Evolutionary conservation across 2,888 invertebrate species (phyloP), one percentile per base, ranked within the genome.

Genomic region (Cheilosia scutellata): DNA sequence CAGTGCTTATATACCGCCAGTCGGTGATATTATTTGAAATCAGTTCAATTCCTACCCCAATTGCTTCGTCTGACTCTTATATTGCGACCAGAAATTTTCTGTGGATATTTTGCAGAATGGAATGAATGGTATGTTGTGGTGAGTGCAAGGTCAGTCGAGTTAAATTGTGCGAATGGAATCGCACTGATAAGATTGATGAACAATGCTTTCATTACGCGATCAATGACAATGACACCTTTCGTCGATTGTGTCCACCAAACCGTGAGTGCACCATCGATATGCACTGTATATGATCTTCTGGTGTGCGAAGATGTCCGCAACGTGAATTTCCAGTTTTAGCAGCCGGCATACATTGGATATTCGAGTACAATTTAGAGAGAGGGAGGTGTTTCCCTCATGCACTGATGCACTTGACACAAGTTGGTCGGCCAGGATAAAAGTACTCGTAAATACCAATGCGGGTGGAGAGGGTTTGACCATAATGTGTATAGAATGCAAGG

Each of bases 241-340:
- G 16, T 55, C 33, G 29, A 44, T 53, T 20, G 42, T 63, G 31
- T 33, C 3, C 9, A 53, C 3, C 13, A 49, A 49, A 27, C 4
- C 20, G 16, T 51, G 33, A 49, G 25, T 65, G 33, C 37, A 51
- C n/a, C 37, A 25, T 40, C n/a, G 33, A 13, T 16, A 57, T 75
- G 57, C 37, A 9, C 16, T 33, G 57, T n/a, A n/a, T 13, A n/a
- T 66, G 82, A 77, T 77, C 82, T 77, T 82, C 71, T 13, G 71
- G 55, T 53, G 47, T 58, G 53, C 53, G 29, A 66, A 60, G 53
- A 82, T 71, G 58, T 60, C 31, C 58, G 31, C 60, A 40, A 33
- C 58, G 2, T 37, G 49, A 68, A 68, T 40, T 53, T 75, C 70
- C 63, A 71, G 82, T 76, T 76, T 27, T 37, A 29, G 16, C 6